Evolutionary conservation across 2,888 invertebrate genomes (phyloP).

Genomic region (Leistus spinibarbis): DNA sequence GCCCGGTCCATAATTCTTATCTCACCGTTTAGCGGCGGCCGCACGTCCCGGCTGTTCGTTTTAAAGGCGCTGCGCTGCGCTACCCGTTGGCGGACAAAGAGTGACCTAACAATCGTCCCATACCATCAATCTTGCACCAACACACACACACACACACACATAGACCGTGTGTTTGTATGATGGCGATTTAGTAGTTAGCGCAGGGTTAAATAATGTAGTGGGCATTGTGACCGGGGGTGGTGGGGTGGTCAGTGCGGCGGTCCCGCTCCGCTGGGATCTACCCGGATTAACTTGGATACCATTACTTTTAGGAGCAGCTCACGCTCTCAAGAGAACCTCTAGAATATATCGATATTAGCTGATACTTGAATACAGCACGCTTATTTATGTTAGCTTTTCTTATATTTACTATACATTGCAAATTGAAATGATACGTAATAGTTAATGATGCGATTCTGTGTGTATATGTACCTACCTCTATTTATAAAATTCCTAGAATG

Average conservation of each 20-base stretch:
- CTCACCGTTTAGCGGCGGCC: neutral
- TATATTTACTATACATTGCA: too few relatives aligned
- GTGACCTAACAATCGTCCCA: neutral
- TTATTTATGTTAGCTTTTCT: too few relatives aligned
- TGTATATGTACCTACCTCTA: too few relatives aligned
- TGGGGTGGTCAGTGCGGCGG: neutral
- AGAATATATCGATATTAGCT: neutral
- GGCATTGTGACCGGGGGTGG: too few relatives aligned
- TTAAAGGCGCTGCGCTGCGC: neutral
- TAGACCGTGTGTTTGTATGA: neutral
- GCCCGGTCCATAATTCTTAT: neutral
- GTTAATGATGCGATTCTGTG: too few relatives aligned
- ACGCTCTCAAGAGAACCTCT: neutral
- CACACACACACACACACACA: neutral
- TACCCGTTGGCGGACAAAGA: neutral
- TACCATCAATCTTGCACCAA: neutral
- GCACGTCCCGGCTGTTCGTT: neutral
- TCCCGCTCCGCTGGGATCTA: neutral
- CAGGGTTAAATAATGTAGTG: conserved; percentile 29
- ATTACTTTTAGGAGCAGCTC: neutral
- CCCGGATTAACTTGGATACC: neutral
- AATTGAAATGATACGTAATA: too few relatives aligned
- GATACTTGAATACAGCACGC: neutral
- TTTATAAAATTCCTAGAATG: too few relatives aligned
- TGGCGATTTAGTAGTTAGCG: neutral